Conservation (phyloP, 2,888 invertebrate genomes). For the Conomelus anceps region DNA sequence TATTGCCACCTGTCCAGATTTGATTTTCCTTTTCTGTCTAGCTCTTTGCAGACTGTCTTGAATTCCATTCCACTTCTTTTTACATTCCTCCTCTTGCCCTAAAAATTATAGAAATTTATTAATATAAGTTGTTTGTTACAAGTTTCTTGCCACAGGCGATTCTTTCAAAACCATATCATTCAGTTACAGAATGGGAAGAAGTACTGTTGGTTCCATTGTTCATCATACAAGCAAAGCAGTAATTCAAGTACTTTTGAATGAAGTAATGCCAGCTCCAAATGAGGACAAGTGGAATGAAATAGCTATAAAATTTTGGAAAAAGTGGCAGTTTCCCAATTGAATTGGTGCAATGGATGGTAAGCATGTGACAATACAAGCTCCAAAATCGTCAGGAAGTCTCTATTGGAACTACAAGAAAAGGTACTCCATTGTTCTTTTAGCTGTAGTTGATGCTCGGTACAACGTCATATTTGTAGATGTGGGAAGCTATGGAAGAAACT, state of each 20-base stretch:
- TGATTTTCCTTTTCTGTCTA: constrained; percentile 32
- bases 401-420: constrained; percentile 32
- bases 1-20: constrained; percentile 33
- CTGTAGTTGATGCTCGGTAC: constrained; percentile 31
- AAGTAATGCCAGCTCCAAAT: constrained; percentile 32
- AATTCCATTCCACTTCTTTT: constrained; percentile 31
- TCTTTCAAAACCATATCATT: constrained; percentile 33
- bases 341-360: constrained; percentile 32
- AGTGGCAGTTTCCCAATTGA: constrained; percentile 21
- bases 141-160: constrained; percentile 34
- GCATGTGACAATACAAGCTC: constrained; percentile 33
- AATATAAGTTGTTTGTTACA: constrained; percentile 15
- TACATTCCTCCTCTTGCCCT: constrained; percentile 24
- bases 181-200: constrained; percentile 32
- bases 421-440: constrained; percentile 24
- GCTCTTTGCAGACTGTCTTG: constrained; percentile 28
- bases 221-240: constrained; percentile 29
- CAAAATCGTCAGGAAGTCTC: constrained; percentile 30
- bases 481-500: constrained; percentile 27
- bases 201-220: constrained; percentile 31
- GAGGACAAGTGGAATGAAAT: constrained; percentile 31
- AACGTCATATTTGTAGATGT: constrained; percentile 28
- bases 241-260: constrained; percentile 30
- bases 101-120: constrained; percentile 5
- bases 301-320: constrained; percentile 29